Percentiles rank a stretch among this genome's conserved stretches.
phyloP scores from a whole-genome alignment of 1,140 invertebrate genomes.

The Belonocnema kinseyi region DNA sequence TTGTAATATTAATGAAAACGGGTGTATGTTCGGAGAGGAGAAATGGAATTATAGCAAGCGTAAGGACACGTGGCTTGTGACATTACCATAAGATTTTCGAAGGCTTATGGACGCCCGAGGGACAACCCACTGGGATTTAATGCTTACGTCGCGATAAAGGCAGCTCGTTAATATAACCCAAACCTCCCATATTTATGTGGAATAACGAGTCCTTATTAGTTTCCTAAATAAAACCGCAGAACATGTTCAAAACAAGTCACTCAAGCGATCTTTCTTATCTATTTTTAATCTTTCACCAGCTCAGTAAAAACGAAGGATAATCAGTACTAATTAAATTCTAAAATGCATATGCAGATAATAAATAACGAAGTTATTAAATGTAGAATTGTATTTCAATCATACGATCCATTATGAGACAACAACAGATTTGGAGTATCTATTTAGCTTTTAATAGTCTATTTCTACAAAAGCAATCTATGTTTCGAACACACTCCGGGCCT shows the following conservation, averaged over 20 bases:
- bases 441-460: too few relatives aligned
- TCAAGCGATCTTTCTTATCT: too few relatives aligned
- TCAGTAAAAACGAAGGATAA: too few relatives aligned
- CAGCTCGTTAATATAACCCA: constrained; percentile 5
- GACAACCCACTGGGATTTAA: constrained; percentile 4
- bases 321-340: too few relatives aligned
- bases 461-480: too few relatives aligned
- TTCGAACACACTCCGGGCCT: too few relatives aligned
- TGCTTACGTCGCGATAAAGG: constrained; percentile 17
- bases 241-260: background rate
- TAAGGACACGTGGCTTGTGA: background rate
- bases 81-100: constrained; percentile 28
- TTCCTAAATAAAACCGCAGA: background rate
- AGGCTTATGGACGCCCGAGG: constrained; percentile 13
- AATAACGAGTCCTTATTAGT: background rate
- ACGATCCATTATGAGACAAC: too few relatives aligned
- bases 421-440: too few relatives aligned
- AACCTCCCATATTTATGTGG: background rate
- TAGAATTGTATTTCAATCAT: too few relatives aligned
- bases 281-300: too few relatives aligned
- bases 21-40: background rate
- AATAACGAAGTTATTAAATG: too few relatives aligned
- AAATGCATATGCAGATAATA: too few relatives aligned
- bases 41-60: constrained; percentile 8
- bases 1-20: background rate